Evolutionary conservation across 2,113 vertebrate genomes (phyloP).

Genomic region (Carettochelys insculpta): DNA sequence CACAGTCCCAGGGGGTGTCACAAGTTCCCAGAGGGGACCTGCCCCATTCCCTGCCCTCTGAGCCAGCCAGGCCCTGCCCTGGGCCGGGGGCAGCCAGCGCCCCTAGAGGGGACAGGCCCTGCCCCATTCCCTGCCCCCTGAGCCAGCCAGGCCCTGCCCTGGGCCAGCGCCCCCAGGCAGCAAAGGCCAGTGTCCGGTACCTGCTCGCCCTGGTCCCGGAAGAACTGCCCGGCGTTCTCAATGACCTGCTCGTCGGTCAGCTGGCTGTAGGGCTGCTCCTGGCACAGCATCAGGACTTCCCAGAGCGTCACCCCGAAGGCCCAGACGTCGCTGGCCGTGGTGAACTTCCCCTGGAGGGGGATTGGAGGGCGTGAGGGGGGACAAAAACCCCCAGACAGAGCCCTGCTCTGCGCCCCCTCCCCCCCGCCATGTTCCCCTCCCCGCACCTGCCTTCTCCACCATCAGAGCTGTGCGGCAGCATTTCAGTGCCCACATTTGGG

Average conservation of each 20-base stretch:
- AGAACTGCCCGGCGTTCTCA: slow-evolving; percentile 92
- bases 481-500: background rate
- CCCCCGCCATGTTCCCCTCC: background rate
- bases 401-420: too few relatives aligned
- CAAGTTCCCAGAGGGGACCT: background rate
- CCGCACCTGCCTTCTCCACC: too few relatives aligned
- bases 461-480: background rate
- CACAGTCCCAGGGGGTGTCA: background rate
- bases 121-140: background rate
- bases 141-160: too few relatives aligned
- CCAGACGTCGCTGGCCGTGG: slow-evolving; percentile 92
- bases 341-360: slow-evolving; percentile 89
- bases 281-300: slow-evolving; percentile 93
- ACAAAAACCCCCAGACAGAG: background rate
- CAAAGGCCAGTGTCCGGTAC: slow-evolving; percentile 65
- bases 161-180: too few relatives aligned
- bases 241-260: slow-evolving; percentile 93
- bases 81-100: too few relatives aligned
- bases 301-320: slow-evolving; percentile 94
- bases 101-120: background rate
- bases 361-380: background rate
- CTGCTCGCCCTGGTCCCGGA: slow-evolving; percentile 91
- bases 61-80: too few relatives aligned
- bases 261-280: slow-evolving; percentile 91
- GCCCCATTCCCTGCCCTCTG: background rate